Evolutionary conservation across 2,113 vertebrate genomes (phyloP).

Genomic region (Zosterops lateralis): DNA sequence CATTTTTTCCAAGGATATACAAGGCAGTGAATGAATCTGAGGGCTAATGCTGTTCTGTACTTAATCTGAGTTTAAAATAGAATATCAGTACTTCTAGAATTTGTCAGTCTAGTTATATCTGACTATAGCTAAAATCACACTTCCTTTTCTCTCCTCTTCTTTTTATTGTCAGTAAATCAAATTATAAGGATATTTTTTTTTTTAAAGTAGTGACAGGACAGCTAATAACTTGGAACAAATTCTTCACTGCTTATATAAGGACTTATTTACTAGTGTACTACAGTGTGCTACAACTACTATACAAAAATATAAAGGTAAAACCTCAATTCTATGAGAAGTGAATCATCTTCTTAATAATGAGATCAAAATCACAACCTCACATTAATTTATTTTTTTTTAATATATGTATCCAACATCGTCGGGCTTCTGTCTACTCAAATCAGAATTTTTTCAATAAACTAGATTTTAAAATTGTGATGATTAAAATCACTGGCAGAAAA

Average conservation of each 20-base stretch:
- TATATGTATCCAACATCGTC: neutral
- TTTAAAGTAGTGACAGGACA: neutral
- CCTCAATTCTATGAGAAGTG: neutral
- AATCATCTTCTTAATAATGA: neutral
- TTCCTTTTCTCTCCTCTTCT: neutral
- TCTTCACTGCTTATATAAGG: neutral
- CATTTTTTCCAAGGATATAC: neutral
- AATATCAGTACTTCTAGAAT: neutral
- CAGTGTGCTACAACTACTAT: neutral
- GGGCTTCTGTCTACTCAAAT: neutral
- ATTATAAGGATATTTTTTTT: neutral
- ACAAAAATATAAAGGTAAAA: neutral
- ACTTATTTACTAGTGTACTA: neutral
- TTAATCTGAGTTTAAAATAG: neutral
- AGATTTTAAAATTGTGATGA: neutral
- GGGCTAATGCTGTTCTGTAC: rapidly evolving
- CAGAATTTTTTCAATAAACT: neutral
- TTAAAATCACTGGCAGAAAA: neutral
- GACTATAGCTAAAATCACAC: neutral
- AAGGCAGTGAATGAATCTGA: neutral
- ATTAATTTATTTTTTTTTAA: neutral
- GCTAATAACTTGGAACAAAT: neutral
- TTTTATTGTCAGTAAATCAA: neutral
- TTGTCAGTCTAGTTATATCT: neutral
- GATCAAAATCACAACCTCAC: neutral